Conservation (phyloP, 2,888 invertebrate genomes). For the Petrolisthes cinctipes region DNA sequence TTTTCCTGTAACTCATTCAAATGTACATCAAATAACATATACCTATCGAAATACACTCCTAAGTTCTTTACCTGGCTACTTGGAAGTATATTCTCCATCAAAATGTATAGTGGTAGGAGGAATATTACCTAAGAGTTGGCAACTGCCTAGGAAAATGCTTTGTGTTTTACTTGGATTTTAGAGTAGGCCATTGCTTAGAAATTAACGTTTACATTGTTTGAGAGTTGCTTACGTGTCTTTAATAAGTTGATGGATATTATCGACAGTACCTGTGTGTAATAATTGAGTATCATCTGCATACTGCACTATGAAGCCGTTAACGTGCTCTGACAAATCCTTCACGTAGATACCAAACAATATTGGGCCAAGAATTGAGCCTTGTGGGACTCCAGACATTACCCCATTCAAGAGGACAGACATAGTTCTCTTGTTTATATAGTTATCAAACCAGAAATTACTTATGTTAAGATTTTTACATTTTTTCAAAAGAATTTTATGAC, state of each 20-base stretch:
- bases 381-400: too few species aligned
- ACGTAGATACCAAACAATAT: neutral
- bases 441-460: too few species aligned
- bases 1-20: neutral
- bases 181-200: conserved; percentile 1
- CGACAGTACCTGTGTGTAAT: too few species aligned
- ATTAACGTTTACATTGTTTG: neutral
- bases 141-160: neutral
- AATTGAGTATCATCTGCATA: too few species aligned
- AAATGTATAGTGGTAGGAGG: conserved; percentile 1
- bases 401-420: too few species aligned
- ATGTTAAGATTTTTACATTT: too few species aligned
- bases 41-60: neutral
- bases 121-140: neutral
- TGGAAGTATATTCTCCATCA: conserved; percentile 4
- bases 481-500: too few species aligned
- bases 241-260: too few species aligned
- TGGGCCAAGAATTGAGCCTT: too few species aligned
- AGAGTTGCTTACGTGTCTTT: neutral
- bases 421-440: too few species aligned
- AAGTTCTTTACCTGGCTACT: neutral
- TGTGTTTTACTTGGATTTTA: neutral
- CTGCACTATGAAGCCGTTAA: neutral
- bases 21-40: conserved; percentile 1
- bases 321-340: neutral